A percentile compares a stretch with the other conserved stretches of the same genome.
These are phyloP conservation scores for Stenodera caucasica DNA, from an alignment of 2,888 invertebrate genomes.

Conservation along the genomic window DNA sequence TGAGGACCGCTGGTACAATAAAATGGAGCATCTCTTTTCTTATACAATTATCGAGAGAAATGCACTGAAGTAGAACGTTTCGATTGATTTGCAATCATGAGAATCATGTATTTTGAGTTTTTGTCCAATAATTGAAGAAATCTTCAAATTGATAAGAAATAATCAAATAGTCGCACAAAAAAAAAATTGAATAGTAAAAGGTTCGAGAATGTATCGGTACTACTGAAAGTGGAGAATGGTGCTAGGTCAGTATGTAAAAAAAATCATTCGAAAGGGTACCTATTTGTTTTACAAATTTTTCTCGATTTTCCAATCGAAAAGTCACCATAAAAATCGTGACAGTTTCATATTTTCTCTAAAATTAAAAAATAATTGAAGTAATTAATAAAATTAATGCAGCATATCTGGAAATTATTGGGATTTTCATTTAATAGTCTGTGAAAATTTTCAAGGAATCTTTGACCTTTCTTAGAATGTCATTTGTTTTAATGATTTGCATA, in stretches of 20 bases:
- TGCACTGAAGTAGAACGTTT: background rate
- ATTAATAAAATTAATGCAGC: no score
- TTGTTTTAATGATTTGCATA: background rate
- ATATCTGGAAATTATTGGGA: background rate
- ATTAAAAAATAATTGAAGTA: no score
- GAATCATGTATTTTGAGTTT: background rate
- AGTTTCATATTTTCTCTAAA: no score
- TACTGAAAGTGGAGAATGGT: conserved; percentile 17
- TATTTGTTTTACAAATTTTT: background rate
- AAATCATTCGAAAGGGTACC: conserved; percentile 22
- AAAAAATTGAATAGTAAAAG: conserved; percentile 7
- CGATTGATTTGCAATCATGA: background rate
- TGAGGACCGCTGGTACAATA: no score
- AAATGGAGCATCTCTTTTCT: background rate
- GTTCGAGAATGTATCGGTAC: conserved; percentile 5
- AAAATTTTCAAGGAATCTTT: background rate
- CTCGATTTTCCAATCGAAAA: background rate
- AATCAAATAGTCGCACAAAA: background rate
- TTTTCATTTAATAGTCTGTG: background rate
- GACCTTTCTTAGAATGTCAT: conserved; percentile 2
- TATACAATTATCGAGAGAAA: conserved; percentile 2
- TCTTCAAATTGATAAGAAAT: background rate
- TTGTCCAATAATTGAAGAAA: background rate
- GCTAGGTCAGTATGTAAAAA: conserved; percentile 29
- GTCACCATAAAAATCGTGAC: no score